A percentile compares a stretch with the other conserved stretches of the same genome.
Conservation (phyloP, 2,888 invertebrate genomes). For the Brenthis ino region DNA sequence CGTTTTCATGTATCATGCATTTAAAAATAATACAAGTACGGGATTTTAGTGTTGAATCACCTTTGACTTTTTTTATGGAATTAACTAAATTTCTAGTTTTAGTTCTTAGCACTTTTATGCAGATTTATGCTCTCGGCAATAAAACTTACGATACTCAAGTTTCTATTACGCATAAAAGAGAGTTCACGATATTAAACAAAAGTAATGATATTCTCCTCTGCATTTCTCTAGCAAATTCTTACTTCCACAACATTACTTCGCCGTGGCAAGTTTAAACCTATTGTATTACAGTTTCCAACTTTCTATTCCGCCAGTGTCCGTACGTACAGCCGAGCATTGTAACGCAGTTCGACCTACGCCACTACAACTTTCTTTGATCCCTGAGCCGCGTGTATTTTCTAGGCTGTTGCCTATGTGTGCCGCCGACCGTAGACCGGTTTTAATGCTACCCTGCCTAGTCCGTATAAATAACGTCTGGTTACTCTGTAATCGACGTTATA, state of each 20-base stretch:
- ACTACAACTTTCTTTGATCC: slow-evolving; percentile 71
- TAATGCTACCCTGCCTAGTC: slow-evolving; percentile 30
- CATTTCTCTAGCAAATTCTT: slow-evolving; percentile 6
- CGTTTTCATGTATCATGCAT: not conserved
- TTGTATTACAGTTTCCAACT: slow-evolving; percentile 27
- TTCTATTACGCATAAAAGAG: too few relatives aligned
- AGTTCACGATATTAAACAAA: slow-evolving; percentile 1
- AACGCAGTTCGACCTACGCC: slow-evolving; percentile 67
- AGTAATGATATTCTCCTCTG: not conserved
- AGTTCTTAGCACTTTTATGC: too few relatives aligned
- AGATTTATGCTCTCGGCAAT: too few relatives aligned
- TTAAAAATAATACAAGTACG: too few relatives aligned
- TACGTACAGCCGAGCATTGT: slow-evolving; percentile 42
- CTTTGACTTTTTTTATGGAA: too few relatives aligned
- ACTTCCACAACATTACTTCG: slow-evolving; percentile 8
- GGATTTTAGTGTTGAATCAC: too few relatives aligned
- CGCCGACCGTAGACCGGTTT: slow-evolving; percentile 43
- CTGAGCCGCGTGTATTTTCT: slow-evolving; percentile 40
- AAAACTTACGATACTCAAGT: too few relatives aligned
- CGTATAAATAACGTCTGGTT: slow-evolving; percentile 36
- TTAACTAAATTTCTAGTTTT: too few relatives aligned
- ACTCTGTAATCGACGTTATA: slow-evolving; percentile 29
- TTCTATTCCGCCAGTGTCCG: slow-evolving; percentile 42
- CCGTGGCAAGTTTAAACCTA: slow-evolving; percentile 8
- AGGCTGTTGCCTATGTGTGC: slow-evolving; percentile 42